Evolutionary conservation across 1,140 invertebrate genomes (phyloP).

Genomic region (Aphaenogaster rudis): DNA sequence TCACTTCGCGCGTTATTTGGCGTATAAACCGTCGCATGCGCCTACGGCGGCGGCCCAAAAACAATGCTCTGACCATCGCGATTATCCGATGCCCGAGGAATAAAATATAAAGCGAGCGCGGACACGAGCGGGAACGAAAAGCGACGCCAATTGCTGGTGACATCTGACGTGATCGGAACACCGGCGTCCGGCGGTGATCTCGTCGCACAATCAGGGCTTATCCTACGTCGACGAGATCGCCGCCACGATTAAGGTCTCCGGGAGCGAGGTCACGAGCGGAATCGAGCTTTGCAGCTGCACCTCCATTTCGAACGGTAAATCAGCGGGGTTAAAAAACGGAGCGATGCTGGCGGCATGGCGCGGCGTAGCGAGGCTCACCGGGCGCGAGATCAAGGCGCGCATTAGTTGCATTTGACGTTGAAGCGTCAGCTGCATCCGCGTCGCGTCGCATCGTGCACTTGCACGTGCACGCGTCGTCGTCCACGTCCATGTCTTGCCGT

Average conservation of each 20-base stretch:
- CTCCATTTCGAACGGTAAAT: conserved; percentile 74
- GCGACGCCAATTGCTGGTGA: conserved; percentile 63
- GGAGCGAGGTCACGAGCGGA: conserved; percentile 64
- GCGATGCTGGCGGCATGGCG: conserved; percentile 29
- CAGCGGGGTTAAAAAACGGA: conserved; percentile 73
- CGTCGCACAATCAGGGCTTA: conserved; percentile 51
- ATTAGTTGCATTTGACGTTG: conserved; percentile 85
- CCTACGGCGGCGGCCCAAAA: not conserved
- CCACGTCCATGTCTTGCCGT: conserved; percentile 59
- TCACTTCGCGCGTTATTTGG: conserved; percentile 30
- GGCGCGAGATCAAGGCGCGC: conserved; percentile 82
- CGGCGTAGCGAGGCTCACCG: not conserved
- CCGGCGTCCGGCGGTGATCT: conserved; percentile 59
- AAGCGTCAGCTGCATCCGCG: conserved; percentile 82
- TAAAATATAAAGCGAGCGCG: conserved; percentile 45
- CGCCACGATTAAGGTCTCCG: conserved; percentile 41
- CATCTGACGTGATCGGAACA: conserved; percentile 66
- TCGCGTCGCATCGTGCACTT: conserved; percentile 74
- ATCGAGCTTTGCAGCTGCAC: conserved; percentile 59
- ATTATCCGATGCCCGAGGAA: conserved; percentile 25
- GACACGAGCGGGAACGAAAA: not conserved
- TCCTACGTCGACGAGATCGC: conserved; percentile 55
- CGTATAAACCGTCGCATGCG: not conserved
- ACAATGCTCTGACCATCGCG: conserved; percentile 30
- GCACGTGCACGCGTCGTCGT: conserved; percentile 40